Evolutionary conservation across 1,140 invertebrate species (phyloP).

Genomic region (Phthorimaea operculella): DNA sequence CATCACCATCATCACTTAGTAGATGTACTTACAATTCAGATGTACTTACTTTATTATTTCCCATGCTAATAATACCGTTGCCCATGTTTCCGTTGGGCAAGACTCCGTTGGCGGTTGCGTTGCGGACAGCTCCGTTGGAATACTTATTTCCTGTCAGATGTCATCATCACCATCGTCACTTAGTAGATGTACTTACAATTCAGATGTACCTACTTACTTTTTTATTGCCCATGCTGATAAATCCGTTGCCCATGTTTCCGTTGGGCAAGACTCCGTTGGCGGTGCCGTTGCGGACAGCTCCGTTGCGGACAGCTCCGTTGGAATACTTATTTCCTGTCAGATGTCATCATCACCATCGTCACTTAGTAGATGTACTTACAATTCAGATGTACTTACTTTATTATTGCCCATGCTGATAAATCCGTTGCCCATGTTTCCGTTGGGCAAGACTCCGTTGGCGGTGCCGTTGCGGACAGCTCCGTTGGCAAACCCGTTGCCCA

Average conservation of each 20-base stretch:
- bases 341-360: too few species aligned
- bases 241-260: slow-evolving; percentile 35
- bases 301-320: slow-evolving; percentile 20
- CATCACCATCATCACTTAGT: too few species aligned
- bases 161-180: too few species aligned
- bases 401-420: slow-evolving; percentile 39
- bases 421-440: slow-evolving; percentile 34
- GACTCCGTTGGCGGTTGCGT: too few species aligned
- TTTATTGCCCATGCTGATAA: slow-evolving; percentile 37
- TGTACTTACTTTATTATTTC: slow-evolving; percentile 45
- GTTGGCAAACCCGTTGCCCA: slow-evolving; percentile 29
- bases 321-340: slow-evolving; percentile 6
- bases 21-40: too few species aligned
- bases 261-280: slow-evolving; percentile 31
- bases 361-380: too few species aligned
- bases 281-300: slow-evolving; percentile 21
- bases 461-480: slow-evolving; percentile 34
- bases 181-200: too few species aligned
- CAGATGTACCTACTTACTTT: slow-evolving; percentile 34
- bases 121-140: slow-evolving; percentile 7
- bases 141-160: too few species aligned
- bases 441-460: slow-evolving; percentile 11
- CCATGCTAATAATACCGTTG: slow-evolving; percentile 40
- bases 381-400: slow-evolving; percentile 34
- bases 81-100: slow-evolving; percentile 25